phyloP scores from a whole-genome alignment of 2,888 invertebrate genomes.

The Fragum fragum region DNA sequence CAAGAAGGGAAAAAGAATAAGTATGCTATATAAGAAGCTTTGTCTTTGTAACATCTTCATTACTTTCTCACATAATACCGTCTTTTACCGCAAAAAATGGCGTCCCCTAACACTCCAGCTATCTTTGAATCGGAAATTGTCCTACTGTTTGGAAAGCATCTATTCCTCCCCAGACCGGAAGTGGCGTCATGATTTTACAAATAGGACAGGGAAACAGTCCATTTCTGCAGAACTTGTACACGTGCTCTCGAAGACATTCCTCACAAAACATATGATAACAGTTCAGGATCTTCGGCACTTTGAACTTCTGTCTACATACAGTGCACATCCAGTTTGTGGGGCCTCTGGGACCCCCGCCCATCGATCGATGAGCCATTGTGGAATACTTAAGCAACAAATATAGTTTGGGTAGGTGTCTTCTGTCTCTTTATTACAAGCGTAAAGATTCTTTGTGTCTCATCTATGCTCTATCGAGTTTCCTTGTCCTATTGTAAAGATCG shows the following conservation, averaged over 20 bases:
- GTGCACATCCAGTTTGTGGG: slow-evolving; percentile 62
- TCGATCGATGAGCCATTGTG: slow-evolving; percentile 47
- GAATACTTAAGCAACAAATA: too few species aligned
- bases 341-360: slow-evolving; percentile 54
- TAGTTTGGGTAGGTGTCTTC: too few species aligned
- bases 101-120: too few species aligned
- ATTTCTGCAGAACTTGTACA: slow-evolving; percentile 48
- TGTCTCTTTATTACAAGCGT: too few species aligned
- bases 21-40: too few species aligned
- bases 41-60: too few species aligned
- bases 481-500: too few species aligned
- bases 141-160: slow-evolving; percentile 56
- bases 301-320: slow-evolving; percentile 50
- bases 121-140: slow-evolving; percentile 1
- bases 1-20: too few species aligned
- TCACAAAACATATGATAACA: slow-evolving; percentile 66
- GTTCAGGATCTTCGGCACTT: slow-evolving; percentile 59
- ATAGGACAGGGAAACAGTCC: slow-evolving; percentile 67
- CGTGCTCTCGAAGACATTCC: slow-evolving; percentile 57
- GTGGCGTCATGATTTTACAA: slow-evolving; percentile 63
- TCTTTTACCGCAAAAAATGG: too few species aligned
- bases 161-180: slow-evolving; percentile 68
- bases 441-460: too few species aligned
- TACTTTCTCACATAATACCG: too few species aligned
- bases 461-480: too few species aligned